A percentile compares a stretch with the other conserved stretches of the same genome.
Conservation (phyloP, 2,888 invertebrate genomes). For the Drosophila buzzatii region DNA sequence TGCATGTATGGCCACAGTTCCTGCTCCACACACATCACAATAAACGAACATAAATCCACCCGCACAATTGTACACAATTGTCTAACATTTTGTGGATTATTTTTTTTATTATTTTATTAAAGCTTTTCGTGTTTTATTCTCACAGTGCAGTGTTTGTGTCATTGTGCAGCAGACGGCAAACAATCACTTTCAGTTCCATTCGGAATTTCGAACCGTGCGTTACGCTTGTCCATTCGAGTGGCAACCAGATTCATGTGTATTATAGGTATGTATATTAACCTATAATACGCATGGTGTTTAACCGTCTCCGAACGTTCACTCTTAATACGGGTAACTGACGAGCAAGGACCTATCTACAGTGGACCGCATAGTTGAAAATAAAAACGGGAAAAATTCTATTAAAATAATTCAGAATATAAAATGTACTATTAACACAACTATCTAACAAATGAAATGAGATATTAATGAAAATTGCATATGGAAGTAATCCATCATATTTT, state of each 20-base stretch:
- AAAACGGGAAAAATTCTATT: background rate
- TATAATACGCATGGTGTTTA: background rate
- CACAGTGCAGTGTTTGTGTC: conserved; percentile 37
- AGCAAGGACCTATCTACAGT: conserved; percentile 11
- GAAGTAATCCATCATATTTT: conserved; percentile 82
- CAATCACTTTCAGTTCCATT: conserved; percentile 55
- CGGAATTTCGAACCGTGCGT: conserved; percentile 56
- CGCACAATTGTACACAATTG: conserved; percentile 54
- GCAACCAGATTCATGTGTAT: conserved; percentile 12
- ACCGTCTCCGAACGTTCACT: background rate
- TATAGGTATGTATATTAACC: conserved; percentile 3
- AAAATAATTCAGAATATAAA: background rate
- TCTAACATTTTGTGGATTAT: conserved; percentile 29
- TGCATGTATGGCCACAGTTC: conserved; percentile 32
- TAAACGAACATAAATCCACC: conserved; percentile 24
- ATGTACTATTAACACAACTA: conserved; percentile 37
- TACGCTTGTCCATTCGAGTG: conserved; percentile 28
- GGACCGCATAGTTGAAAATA: background rate
- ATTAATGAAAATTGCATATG: conserved; percentile 82
- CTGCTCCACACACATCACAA: conserved; percentile 26
- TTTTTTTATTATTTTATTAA: conserved; percentile 59
- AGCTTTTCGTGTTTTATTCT: conserved; percentile 48
- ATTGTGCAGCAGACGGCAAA: conserved; percentile 37
- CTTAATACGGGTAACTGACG: background rate
- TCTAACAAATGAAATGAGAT: conserved; percentile 43